Base-by-base conservation (phyloP, 1,140 invertebrate species). In the Drosophila truncata region DNA sequence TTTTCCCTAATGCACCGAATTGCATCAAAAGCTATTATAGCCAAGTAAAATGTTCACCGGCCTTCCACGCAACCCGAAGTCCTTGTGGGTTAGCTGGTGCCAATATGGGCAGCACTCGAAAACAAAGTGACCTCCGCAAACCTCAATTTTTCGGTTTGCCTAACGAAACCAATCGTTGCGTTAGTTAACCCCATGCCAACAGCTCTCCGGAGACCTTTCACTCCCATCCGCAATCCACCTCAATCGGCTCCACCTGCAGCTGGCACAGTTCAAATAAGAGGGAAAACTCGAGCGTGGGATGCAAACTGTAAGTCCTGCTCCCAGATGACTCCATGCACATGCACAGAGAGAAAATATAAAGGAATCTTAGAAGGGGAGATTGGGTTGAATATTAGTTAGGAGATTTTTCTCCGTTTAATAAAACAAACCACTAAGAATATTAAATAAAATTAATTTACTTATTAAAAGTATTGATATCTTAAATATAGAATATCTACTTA, bases 161-260 rank as follows among this genome's bases (percentile, higher is more conserved):
- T 71, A 81, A 81, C 78, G 78, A 81, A 82, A 69, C 80, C 75
- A 83, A 74, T 80, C 39, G 73, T 35, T 78, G 49, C 60, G 66
- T 58, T 76, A 76, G 73, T 76, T 76, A 76, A 75, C 61, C 73
- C 72, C 69, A 29, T 35, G 73, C 59, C 62, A 76, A 63, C 54
- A 62, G 58, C 62, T 64, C 74, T 31, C 54, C 47, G 25, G 44
- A 47, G 70, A 69, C 62, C 52, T 66, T 66, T 63, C 69, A 52
- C 64, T 63, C 42, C 54, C 16, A 33, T 44, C 67, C 47, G 25
- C 60, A 78, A 62, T 69, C 64, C 63, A 52, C 37, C 44, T 57
- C 57, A 59, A 66, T 54, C 39, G 42, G 46, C 37, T 50, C 35
- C 70, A 73, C 42, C 66, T 72, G 54, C 70, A 60, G 23, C 35